Evolutionary conservation across 2,888 invertebrate species (phyloP), one percentile per base, ranked within the genome.

Genomic region (Andrena praecox): DNA sequence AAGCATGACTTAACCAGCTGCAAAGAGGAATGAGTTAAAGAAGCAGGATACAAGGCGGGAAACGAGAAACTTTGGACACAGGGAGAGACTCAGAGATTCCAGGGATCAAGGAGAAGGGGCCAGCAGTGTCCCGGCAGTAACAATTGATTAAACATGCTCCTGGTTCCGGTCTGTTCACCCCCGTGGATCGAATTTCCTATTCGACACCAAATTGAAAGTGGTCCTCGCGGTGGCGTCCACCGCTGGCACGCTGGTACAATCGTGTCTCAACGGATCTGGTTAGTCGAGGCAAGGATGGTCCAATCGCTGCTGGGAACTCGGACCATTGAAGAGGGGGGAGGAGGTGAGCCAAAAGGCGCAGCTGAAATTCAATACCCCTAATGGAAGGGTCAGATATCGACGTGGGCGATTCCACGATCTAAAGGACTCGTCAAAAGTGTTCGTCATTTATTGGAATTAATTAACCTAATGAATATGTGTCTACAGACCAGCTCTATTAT

Each of bases 361-460:
- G 73, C 63, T 56, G 82, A 87, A 86, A 91, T 89, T 89, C 91
- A 91, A 92, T 92, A 91, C 90, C 85, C 84, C 88, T 91, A 91
- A 91, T 92, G 92, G 91, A 91, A 89, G 85, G 86, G 85, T 86
- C 84, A 77, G 80, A 82, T 80, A 87, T 87, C 85, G 77, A 80
- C 16, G 54, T 3, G 74, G 62, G 27, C 42, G 73, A 67, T 74
- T 72, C 54, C 16, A 20, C 50, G 66, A 50, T 69, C 35, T 68
- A 72, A 81, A 85, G 73, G 68, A 80, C 80, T 75, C 77, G 71
- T 71, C 66, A 72, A 85, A 79, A 86, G 84, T 84, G 72, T 77
- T 78, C 62, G 54, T 33, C 50, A 50, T 52, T 79, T 70, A 76
- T 77, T 69, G 71, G 75, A 88, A 90, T 92, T 89, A 91, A 90